Evolutionary conservation across 2,888 invertebrate genomes (phyloP).

Genomic region (Papilio gigon): DNA sequence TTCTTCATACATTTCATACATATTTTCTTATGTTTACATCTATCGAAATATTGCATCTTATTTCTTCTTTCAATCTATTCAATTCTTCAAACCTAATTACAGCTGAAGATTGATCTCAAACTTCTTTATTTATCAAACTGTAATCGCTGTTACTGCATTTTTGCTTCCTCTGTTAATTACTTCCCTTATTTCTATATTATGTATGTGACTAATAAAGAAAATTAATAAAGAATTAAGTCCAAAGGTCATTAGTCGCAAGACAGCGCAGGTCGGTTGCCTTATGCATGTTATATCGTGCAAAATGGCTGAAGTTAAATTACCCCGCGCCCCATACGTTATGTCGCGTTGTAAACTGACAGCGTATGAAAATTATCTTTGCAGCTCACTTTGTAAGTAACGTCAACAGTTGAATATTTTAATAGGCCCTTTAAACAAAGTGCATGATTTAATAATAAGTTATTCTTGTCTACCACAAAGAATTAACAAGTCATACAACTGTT

Average conservation of each 20-base stretch:
- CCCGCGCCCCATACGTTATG: slow-evolving; percentile 47
- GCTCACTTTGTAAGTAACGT: slow-evolving; percentile 19
- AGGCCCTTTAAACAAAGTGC: slow-evolving; percentile 1
- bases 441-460: neutral
- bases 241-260: slow-evolving; percentile 29
- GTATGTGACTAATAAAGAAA: neutral
- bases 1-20: no score
- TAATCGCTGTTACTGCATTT: no score
- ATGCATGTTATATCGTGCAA: slow-evolving; percentile 56
- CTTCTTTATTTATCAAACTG: no score
- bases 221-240: neutral
- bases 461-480: neutral
- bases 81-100: no score
- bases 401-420: slow-evolving; percentile 28
- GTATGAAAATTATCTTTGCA: slow-evolving; percentile 34
- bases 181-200: no score
- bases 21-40: no score
- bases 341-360: slow-evolving; percentile 33
- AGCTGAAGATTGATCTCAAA: no score
- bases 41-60: no score
- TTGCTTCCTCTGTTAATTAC: no score
- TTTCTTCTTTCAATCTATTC: no score
- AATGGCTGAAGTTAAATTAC: slow-evolving; percentile 70
- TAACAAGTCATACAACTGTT: neutral
- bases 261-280: slow-evolving; percentile 45